Base-by-base conservation (phyloP, 2,113 vertebrate species). In the Penelope pileata region DNA sequence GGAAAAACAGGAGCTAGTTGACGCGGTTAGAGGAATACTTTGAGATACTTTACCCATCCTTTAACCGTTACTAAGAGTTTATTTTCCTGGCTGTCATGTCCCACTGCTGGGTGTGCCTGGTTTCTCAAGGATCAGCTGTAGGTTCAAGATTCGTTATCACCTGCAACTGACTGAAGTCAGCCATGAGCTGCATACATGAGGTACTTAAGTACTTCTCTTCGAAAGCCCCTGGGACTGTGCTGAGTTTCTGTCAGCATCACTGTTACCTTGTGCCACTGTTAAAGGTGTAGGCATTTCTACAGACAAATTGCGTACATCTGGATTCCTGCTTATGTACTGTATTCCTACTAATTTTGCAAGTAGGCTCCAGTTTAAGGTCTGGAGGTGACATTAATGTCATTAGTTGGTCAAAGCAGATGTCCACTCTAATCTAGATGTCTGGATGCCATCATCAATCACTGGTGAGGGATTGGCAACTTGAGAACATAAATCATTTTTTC, bases 181-280 rank as follows among this genome's bases (percentile, higher is more conserved):
- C 12, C 62, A 67, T 48, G 40, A 26, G 8, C 40, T 50, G 38
- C 14, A 17, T 81, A 38, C 51, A n/a, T n/a, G n/a, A n/a, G n/a
- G n/a, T n/a, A n/a, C n/a, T n/a, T 16, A 16, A 76, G 8, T 45
- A 24, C 16, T 21, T 80, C 34, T 70, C 14, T 6, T 36, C 10
- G 63, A 48, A 83, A 2, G 4, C 10, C 15, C 9, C 2, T 9
- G 8, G 23, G 47, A 27, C 4, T 8, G 43, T 0, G 0, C 27
- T 18, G 51, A 68, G 19, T 30, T 80, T 63, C 60, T 74, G n/a
- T 70, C 22, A 62, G 51, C 53, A 53, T 48, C 0, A 0, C n/a
- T 36, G 7, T 76, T 77, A 15, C 54, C 14, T 79, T n/a, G 7
- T 73, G 53, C 26, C 42, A 53, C 50, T 7, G 2, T 74, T 62